Conservation (phyloP, 2,888 invertebrate genomes). For the Cyaniris semiargus region DNA sequence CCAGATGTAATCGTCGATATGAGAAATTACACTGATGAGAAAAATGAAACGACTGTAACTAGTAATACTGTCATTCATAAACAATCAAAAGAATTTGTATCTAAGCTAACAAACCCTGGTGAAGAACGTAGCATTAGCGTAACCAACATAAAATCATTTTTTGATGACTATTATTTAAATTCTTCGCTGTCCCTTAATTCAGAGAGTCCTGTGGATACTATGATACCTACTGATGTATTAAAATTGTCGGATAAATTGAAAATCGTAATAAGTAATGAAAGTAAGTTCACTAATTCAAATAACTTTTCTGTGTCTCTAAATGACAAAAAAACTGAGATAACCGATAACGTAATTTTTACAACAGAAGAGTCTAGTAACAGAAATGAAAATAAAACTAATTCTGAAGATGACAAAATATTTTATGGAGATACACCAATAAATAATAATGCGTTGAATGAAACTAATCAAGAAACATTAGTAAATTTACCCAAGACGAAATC, state of each 20-base stretch:
- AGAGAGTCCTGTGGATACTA: background rate
- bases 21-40: background rate
- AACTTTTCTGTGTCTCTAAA: background rate
- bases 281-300: background rate
- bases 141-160: background rate
- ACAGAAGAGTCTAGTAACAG: background rate
- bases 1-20: background rate
- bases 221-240: background rate
- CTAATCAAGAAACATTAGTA: background rate
- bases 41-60: background rate
- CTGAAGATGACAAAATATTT: background rate
- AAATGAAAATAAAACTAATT: background rate
- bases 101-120: background rate
- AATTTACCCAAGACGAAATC: background rate
- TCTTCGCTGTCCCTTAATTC: background rate
- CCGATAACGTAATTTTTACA: background rate
- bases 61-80: background rate
- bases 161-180: background rate
- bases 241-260: background rate
- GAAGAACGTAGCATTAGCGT: background rate
- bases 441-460: background rate
- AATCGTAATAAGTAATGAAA: background rate
- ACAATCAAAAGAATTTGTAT: background rate
- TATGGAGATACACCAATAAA: background rate
- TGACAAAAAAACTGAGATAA: background rate